phyloP scores from a whole-genome alignment of 2,113 vertebrate species.

The Oreochromis tanganicae region DNA sequence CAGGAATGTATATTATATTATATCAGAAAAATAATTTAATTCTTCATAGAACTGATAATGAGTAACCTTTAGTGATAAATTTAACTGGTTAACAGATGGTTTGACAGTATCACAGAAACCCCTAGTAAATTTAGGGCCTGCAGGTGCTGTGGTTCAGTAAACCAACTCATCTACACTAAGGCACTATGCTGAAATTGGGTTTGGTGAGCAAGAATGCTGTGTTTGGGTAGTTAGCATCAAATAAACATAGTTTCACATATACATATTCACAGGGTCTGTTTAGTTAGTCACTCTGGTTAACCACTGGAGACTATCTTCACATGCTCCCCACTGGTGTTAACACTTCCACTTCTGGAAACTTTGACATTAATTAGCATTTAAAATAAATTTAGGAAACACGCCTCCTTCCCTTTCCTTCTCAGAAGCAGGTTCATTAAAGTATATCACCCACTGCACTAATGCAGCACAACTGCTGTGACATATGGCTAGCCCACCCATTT shows the following conservation, averaged over 20 bases:
- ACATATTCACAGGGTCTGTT: background rate
- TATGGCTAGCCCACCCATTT: background rate
- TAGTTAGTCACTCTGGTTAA: conserved; percentile 7
- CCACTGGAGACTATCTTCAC: background rate
- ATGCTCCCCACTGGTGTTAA: background rate
- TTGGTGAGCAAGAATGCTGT: background rate
- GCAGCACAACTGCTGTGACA: conserved; percentile 25
- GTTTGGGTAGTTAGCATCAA: background rate
- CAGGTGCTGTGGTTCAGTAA: background rate
- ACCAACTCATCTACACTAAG: background rate
- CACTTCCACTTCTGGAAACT: background rate
- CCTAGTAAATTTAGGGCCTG: background rate
- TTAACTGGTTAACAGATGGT: background rate
- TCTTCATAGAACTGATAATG: conserved; percentile 2
- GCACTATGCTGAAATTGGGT: background rate
- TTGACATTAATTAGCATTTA: conserved; percentile 26
- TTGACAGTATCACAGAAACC: conserved; percentile 8
- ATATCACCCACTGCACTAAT: background rate
- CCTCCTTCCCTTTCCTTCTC: background rate
- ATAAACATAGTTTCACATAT: background rate
- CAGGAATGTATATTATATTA: background rate
- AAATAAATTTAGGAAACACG: background rate
- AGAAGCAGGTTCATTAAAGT: conserved; percentile 17
- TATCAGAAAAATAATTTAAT: conserved; percentile 5
- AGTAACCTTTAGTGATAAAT: conserved; percentile 26